Evolutionary conservation across 2,797 vertebrate species (phyloP), one percentile per base, ranked within the genome.

Genomic region (Sparus aurata): DNA sequence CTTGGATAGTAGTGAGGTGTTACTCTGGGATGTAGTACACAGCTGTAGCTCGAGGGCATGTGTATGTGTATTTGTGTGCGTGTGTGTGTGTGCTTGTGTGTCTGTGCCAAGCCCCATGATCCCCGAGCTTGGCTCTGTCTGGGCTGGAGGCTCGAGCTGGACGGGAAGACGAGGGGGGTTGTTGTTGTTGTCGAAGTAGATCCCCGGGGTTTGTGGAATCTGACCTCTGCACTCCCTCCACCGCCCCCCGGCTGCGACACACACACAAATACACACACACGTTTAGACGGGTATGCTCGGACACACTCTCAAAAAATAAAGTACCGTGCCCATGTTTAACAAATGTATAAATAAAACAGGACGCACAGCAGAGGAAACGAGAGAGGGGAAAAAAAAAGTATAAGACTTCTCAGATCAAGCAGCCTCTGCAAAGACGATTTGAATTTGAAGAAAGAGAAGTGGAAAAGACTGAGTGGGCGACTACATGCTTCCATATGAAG

Each of bases 161-260:
- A 82, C 73, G 10, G 79, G 54, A 62, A 34, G 61, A 69, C 3
- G 3, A 41, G 22, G 57, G 11, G 58, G 11, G 71, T 66, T 85
- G 75, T 67, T 77, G 69, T 69, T 77, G 64, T 82, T 73, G 80
- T 83, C 7, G 15, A 71, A 69, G 63, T 45, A 74, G 41, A 83
- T 86, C 89, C 77, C 69, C 8, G 22, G 72, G 75, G 84, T 84
- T 81, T 68, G 73, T 23, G 77, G 41, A 20, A 76, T 58, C 83
- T 80, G 60, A 88, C 80, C 80, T 81, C 62, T 84, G 30, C 75
- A 85, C 86, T 77, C 62, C 69, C 75, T 69, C 66, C 25, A 49
- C 15, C 1, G 47, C 84, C 75, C 57, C 73, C 58, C 25, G 80
- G 75, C 75, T 82, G 75, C 50, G 55, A 58, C 75, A 68, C 62